A percentile compares a stretch with the other conserved stretches of the same genome.
These are phyloP conservation scores for Aphis gossypii DNA, from an alignment of 1,140 invertebrate genomes.

Conservation along the genomic window DNA sequence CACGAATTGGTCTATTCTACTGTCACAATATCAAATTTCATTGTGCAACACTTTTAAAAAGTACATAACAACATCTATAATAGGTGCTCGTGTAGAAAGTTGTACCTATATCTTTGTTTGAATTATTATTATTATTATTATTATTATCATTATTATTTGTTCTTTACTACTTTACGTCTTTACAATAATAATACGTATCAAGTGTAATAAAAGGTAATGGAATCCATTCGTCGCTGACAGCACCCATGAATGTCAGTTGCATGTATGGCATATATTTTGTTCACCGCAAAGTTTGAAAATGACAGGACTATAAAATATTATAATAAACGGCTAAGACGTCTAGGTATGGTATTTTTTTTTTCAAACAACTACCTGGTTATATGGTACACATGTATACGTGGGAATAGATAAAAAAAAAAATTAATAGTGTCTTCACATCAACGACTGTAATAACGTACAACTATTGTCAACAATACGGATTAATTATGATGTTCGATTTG, in stretches of 20 bases:
- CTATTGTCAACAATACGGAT: background rate
- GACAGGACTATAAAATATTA: conserved; percentile 23
- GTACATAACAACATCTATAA: background rate
- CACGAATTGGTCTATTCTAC: conserved; percentile 32
- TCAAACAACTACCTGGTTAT: background rate
- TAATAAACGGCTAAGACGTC: background rate
- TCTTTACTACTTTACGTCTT: background rate
- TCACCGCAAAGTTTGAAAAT: conserved; percentile 38
- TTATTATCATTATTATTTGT: conserved; percentile 14
- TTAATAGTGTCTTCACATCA: background rate
- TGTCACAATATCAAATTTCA: conserved; percentile 50
- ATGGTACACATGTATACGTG: background rate
- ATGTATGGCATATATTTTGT: background rate
- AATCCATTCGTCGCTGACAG: conserved; percentile 44
- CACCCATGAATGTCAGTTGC: background rate
- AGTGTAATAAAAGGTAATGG: conserved; percentile 30
- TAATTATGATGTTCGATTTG: conserved; percentile 32
- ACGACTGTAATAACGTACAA: background rate
- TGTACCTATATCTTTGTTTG: conserved; percentile 16
- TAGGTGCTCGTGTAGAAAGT: conserved; percentile 39
- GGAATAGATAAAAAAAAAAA: background rate
- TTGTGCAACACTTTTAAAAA: conserved; percentile 37
- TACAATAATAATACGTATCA: conserved; percentile 26
- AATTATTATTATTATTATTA: conserved; percentile 19
- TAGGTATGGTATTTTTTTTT: background rate